Conservation (phyloP, 2,113 vertebrate genomes). For the Chloebia gouldiae region DNA sequence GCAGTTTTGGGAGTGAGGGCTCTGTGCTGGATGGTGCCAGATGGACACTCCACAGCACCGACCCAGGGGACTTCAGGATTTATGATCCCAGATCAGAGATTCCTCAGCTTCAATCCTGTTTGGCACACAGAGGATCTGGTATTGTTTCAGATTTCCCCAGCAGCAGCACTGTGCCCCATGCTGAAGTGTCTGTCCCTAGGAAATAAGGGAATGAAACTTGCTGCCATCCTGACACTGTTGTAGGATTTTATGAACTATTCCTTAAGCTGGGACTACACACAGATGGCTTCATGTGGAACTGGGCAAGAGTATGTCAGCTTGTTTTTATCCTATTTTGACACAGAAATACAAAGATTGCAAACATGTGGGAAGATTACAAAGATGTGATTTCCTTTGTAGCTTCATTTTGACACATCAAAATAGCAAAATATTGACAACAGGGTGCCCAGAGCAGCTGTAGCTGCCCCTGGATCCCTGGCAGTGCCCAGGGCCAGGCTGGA, state of each 20-base stretch:
- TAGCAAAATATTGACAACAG: not conserved
- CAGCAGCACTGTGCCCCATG: accelerated
- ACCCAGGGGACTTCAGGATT: not conserved
- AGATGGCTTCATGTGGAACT: not conserved
- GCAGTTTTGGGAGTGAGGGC: not conserved
- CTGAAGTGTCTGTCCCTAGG: not conserved
- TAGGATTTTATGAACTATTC: not conserved
- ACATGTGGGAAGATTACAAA: not conserved
- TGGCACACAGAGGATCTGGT: not conserved
- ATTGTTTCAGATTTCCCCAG: not conserved
- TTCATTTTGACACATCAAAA: not conserved
- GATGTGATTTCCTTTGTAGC: not conserved
- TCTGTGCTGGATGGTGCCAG: not conserved
- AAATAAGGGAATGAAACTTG: not conserved
- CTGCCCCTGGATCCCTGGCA: not conserved
- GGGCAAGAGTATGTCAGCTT: not conserved
- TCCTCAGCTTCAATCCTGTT: not conserved
- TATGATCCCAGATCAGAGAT: not conserved
- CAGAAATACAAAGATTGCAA: not conserved
- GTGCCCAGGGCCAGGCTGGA: not conserved
- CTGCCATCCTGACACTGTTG: not conserved
- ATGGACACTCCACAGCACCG: not conserved
- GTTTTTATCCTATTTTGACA: not conserved
- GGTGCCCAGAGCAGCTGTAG: not conserved
- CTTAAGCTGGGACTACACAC: not conserved